Evolutionary conservation across 2,113 vertebrate species (phyloP).

Genomic region (Potamarius usumacintae): DNA sequence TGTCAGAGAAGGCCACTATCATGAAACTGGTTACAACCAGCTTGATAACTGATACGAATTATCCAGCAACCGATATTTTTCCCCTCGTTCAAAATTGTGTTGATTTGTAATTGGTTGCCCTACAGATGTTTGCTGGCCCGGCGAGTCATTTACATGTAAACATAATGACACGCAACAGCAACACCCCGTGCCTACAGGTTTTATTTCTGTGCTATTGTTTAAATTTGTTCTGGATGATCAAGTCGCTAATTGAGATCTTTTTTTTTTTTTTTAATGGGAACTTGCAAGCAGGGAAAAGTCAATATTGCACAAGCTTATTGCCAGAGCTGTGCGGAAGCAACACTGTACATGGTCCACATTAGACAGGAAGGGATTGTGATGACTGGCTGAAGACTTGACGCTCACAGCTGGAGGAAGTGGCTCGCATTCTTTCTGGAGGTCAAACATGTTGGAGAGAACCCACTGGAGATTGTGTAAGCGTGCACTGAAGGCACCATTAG

Average conservation of each 20-base stretch:
- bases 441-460: slow-evolving; percentile 36
- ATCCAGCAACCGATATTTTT: not conserved
- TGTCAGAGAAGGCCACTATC: not conserved
- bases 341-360: slow-evolving; percentile 1
- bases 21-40: not conserved
- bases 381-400: slow-evolving; percentile 27
- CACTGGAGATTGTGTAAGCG: slow-evolving; percentile 29
- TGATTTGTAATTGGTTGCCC: not conserved
- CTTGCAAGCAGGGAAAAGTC: not conserved
- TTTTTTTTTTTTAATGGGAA: not conserved
- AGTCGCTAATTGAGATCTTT: not conserved
- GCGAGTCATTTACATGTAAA: not conserved
- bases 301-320: not conserved
- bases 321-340: not conserved
- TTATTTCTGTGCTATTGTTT: not conserved
- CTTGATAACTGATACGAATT: not conserved
- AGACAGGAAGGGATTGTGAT: slow-evolving; percentile 36
- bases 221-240: not conserved
- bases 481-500: not conserved
- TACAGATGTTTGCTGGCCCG: not conserved
- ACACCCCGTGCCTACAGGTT: not conserved
- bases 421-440: slow-evolving; percentile 48
- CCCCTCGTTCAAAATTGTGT: too few species aligned
- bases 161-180: not conserved
- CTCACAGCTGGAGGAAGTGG: slow-evolving; percentile 52